Conservation (phyloP, 2,797 vertebrate species). For the Vespertilio murinus region DNA sequence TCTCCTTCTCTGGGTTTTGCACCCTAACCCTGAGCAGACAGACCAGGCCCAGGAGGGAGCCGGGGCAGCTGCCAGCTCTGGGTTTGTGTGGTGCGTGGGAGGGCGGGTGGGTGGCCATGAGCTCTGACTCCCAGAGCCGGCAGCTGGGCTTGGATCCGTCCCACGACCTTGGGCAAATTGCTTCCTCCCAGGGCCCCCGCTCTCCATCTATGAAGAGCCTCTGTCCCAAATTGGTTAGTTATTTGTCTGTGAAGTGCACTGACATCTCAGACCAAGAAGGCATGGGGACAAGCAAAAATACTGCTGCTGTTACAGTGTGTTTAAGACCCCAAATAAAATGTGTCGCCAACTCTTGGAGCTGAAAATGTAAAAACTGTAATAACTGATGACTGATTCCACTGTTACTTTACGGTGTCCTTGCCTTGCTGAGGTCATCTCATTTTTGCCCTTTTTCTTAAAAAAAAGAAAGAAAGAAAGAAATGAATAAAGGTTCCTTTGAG, state of each 20-base stretch:
- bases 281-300: conserved; percentile 13
- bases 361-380: conserved; percentile 62
- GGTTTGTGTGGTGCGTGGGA: not conserved
- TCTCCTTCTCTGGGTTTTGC: not conserved
- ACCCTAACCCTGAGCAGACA: not conserved
- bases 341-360: conserved; percentile 33
- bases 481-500: conserved; percentile 65
- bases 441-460: conserved; percentile 54
- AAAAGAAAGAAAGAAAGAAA: not conserved
- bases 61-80: not conserved
- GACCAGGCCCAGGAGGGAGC: not conserved
- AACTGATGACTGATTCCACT: conserved; percentile 55
- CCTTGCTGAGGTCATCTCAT: conserved; percentile 33
- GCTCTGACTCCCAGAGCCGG: not conserved
- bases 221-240: conserved; percentile 47
- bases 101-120: not conserved
- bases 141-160: conserved; percentile 59
- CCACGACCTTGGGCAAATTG: conserved; percentile 35
- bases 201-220: conserved; percentile 45
- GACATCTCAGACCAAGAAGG: conserved; percentile 45
- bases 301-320: not conserved
- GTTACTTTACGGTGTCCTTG: conserved; percentile 62
- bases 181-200: conserved; percentile 52
- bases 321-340: conserved; percentile 26
- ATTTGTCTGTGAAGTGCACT: conserved; percentile 63